Conservation (phyloP, 2,888 invertebrate species). For the Coleophora flavipennella region DNA sequence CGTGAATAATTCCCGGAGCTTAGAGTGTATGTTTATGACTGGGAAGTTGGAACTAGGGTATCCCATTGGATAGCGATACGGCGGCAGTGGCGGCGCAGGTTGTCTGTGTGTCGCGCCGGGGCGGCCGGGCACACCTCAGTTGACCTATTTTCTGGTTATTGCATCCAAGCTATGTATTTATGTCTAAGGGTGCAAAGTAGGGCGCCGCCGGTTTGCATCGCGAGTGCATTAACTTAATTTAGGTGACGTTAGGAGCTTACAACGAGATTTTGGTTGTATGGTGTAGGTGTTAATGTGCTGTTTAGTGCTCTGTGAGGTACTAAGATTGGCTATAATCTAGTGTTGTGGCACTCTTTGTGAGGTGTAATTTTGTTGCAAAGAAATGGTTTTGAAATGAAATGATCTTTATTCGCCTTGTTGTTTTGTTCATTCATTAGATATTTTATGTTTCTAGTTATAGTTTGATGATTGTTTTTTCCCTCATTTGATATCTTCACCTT, state of each 20-base stretch:
- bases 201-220: slow-evolving; percentile 49
- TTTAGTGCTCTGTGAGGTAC: slow-evolving; percentile 8
- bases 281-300: slow-evolving; percentile 8
- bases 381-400: too few species aligned
- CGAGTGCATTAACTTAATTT: slow-evolving; percentile 37
- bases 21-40: too few species aligned
- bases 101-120: slow-evolving; percentile 42
- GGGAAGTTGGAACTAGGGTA: slow-evolving; percentile 20
- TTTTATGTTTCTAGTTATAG: too few species aligned
- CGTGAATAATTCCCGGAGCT: slow-evolving; percentile 23
- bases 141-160: slow-evolving; percentile 72
- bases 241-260: slow-evolving; percentile 10
- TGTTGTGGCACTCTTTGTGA: neutral
- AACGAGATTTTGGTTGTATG: neutral
- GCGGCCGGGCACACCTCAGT: slow-evolving; percentile 62
- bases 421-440: too few species aligned
- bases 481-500: too few species aligned
- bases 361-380: too few species aligned
- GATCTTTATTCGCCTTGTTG: too few species aligned
- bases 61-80: slow-evolving; percentile 43
- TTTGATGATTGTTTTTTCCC: too few species aligned
- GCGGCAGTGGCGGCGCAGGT: slow-evolving; percentile 33
- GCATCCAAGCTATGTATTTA: slow-evolving; percentile 67
- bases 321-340: neutral
- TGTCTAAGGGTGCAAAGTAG: slow-evolving; percentile 58